These are phyloP conservation scores for Mus minutoides DNA, from an alignment of 2,797 vertebrate species.

Conservation along the genomic window DNA sequence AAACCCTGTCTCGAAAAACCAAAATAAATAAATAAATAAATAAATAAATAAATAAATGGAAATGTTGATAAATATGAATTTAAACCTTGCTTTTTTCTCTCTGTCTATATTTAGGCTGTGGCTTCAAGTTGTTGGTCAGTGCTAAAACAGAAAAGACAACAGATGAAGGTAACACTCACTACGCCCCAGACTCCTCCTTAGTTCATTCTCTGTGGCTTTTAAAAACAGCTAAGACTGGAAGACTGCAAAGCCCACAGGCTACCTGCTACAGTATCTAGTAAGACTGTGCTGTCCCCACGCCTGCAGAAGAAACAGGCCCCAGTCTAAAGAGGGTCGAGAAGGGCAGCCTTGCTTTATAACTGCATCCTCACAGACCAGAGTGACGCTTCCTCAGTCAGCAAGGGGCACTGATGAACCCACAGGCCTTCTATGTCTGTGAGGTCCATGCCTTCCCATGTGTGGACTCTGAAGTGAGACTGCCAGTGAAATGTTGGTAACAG, in stretches of 20 bases:
- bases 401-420: not conserved
- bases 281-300: not conserved
- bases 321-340: accelerated
- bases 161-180: conserved; percentile 92
- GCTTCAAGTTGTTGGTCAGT: conserved; percentile 99
- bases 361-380: not conserved
- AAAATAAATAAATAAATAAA: no score
- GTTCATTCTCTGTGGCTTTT: not conserved
- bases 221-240: no score
- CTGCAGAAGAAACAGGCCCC: not conserved
- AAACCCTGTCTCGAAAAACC: no score
- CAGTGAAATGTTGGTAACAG: no score
- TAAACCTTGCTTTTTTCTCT: conserved; percentile 22
- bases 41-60: no score
- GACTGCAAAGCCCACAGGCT: not conserved
- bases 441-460: not conserved
- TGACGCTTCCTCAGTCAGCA: not conserved
- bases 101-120: conserved; percentile 90
- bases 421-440: no score
- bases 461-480: not conserved
- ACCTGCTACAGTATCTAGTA: no score
- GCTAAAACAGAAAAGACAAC: conserved; percentile 96
- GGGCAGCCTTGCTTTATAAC: not conserved
- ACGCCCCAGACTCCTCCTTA: not conserved
- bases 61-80: not conserved